These are phyloP conservation scores for Stenoptilia bipunctidactyla DNA, from an alignment of 2,888 invertebrate genomes.

Conservation along the genomic window DNA sequence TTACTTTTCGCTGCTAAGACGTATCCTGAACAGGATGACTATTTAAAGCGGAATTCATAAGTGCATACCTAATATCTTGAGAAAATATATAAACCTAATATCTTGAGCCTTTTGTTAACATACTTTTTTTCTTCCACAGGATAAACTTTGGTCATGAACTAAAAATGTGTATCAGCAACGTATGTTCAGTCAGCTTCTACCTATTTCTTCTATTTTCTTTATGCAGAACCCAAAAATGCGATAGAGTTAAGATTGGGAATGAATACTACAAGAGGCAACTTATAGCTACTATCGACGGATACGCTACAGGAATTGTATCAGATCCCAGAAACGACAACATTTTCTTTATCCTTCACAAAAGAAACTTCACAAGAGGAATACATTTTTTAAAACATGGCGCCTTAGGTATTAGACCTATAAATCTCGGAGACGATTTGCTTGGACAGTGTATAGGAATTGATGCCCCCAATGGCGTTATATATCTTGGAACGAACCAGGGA, in stretches of 20 bases:
- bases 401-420: conserved; percentile 45
- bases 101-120: too few relatives aligned
- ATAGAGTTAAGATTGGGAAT: conserved; percentile 44
- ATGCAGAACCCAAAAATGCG: conserved; percentile 40
- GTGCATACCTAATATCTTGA: too few relatives aligned
- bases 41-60: too few relatives aligned
- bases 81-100: too few relatives aligned
- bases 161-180: conserved; percentile 24
- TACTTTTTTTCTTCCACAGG: conserved; percentile 12
- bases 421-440: conserved; percentile 41
- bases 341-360: conserved; percentile 54
- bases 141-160: conserved; percentile 28
- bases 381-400: conserved; percentile 50
- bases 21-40: too few relatives aligned
- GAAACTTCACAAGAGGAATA: conserved; percentile 56
- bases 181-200: conserved; percentile 8
- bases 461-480: conserved; percentile 31
- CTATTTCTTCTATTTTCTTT: conserved; percentile 7
- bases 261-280: conserved; percentile 51
- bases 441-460: conserved; percentile 56
- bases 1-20: too few relatives aligned
- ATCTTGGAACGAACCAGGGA: conserved; percentile 58
- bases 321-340: conserved; percentile 52
- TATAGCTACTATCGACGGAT: conserved; percentile 53
- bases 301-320: conserved; percentile 46